Base-by-base conservation (phyloP, 2,113 vertebrate species). In the Daboia siamensis region DNA sequence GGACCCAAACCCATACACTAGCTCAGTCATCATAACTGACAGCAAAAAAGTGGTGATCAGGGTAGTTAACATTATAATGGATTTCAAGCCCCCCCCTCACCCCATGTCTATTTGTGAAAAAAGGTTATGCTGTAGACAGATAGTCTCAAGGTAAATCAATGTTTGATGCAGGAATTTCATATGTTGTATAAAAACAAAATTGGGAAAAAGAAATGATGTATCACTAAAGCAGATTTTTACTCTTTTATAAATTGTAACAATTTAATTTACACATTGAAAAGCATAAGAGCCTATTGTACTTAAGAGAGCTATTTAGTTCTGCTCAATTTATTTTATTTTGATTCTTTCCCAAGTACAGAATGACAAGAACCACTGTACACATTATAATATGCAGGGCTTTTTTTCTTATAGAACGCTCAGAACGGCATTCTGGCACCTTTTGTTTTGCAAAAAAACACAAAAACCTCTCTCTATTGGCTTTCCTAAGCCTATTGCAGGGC, bases 311-410 rank as follows among this genome's bases (percentile, higher is more conserved):
- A 90, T 93, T 92, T 9, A 94, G 93, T 96, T 94, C 87, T 90
- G 46, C 51, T 12, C 5, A 93, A 94, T 96, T 95, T 90, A 93
- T 95, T 91, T 96, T 86, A 46, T 88, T 96, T 96, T 95, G 92
- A 95, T 95, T 97, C 95, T 89, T 96, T 94, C 94, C 93, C 91
- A 94, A 21, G 74, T 94, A 88, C 90, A 93, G 94, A 95, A 94
- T 91, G 80, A 95, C 94, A 96, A 96, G 74, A 86, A 95, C 48
- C 61, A n/a, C 4, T 1, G n/a, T 95, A 15, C 17, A 87, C 29
- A 57, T 90, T 91, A 91, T 92, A 15, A 39, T 39, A 44, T 10
- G 57, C n/a, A 39, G 39, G 39, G 39, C 39, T 39, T 39, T 39
- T 39, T 39, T 39, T 39, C 39, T 39, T 2, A 39, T 39, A 39